Evolutionary conservation across 1,140 invertebrate genomes (phyloP).

Genomic region (Drosophila pseudoobscura): DNA sequence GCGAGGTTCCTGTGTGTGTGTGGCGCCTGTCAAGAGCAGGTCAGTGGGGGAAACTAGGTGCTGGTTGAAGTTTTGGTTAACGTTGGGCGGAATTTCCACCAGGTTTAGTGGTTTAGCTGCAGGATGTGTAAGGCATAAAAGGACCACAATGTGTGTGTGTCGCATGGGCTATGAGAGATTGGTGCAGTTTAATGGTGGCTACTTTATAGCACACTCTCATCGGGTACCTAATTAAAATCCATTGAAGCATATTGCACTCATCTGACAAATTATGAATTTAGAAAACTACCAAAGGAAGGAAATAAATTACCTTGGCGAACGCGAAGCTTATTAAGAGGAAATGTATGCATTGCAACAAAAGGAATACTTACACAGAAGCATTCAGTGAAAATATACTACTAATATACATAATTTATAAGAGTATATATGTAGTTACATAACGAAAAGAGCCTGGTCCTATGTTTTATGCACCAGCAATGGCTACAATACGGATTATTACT

Average conservation of each 20-base stretch:
- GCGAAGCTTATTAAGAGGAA: slow-evolving; percentile 42
- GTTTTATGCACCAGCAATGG: neutral
- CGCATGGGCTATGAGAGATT: neutral
- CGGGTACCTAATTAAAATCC: slow-evolving; percentile 14
- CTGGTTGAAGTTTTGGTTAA: slow-evolving; percentile 21
- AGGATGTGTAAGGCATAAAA: slow-evolving; percentile 5
- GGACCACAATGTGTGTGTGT: neutral
- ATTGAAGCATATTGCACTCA: slow-evolving; percentile 17
- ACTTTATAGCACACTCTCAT: neutral
- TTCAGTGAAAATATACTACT: no score
- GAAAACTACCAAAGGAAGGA: neutral
- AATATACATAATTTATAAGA: no score
- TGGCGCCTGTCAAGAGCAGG: slow-evolving; percentile 29
- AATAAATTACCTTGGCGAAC: slow-evolving; percentile 1
- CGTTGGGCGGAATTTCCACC: slow-evolving; percentile 4
- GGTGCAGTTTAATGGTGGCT: neutral
- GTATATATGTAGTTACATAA: neutral
- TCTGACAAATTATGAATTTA: slow-evolving; percentile 7
- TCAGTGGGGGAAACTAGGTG: slow-evolving; percentile 37
- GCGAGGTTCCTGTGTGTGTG: slow-evolving; percentile 1
- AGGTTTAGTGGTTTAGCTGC: slow-evolving; percentile 20
- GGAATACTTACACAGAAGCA: no score
- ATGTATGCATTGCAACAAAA: slow-evolving; percentile 15
- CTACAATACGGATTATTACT: neutral
- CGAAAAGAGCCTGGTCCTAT: neutral